These are phyloP conservation scores for Ondatra zibethicus DNA, from an alignment of 2,113 vertebrate genomes.

Conservation along the genomic window DNA sequence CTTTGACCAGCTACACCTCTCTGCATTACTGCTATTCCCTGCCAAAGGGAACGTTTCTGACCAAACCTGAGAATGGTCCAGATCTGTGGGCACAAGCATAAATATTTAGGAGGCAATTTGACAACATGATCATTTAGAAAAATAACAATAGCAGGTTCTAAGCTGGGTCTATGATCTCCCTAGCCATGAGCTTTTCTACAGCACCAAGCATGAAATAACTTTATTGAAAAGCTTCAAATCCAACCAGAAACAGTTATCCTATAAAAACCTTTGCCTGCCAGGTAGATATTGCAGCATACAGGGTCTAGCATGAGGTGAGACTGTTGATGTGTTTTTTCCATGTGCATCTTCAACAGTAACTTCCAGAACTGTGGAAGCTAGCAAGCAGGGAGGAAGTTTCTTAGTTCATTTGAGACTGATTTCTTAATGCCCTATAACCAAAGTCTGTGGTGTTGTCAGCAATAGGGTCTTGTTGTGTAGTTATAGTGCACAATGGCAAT, in stretches of 20 bases:
- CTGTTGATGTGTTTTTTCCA: neutral
- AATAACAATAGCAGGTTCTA: too few relatives aligned
- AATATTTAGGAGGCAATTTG: neutral
- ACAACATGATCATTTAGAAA: neutral
- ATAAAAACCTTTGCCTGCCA: neutral
- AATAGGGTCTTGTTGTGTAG: neutral
- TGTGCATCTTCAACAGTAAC: too few relatives aligned
- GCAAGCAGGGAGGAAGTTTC: too few relatives aligned
- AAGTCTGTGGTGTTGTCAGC: neutral
- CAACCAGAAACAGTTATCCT: neutral
- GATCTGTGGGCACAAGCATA: neutral
- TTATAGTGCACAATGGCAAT: neutral
- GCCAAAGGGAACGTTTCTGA: neutral
- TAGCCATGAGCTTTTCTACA: neutral
- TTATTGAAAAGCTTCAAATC: neutral
- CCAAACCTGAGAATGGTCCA: neutral
- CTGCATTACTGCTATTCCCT: neutral
- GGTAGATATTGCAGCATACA: neutral
- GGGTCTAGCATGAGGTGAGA: neutral
- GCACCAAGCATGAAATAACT: neutral
- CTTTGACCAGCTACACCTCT: neutral
- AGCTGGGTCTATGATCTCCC: neutral
- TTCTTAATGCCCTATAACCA: neutral
- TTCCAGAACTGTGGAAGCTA: neutral
- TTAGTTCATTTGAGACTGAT: neutral